A percentile compares a stretch with the other conserved stretches of the same genome.
These are phyloP conservation scores for human (Homo sapiens) DNA, from an alignment of 2,113 vertebrate genomes.

Conservation along the genomic window GRCh38 chr4:46274501-46275000, in stretches of 20 bases:
- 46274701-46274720: not conserved
- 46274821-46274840: not conserved
- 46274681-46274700: not conserved
- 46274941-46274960: constrained; percentile 57
- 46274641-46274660: not conserved
- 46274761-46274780: not conserved
- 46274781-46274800: not conserved
- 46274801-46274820: not conserved
- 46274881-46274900: not conserved
- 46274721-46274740: constrained; percentile 5
- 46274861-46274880: not conserved
- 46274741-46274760: not conserved
- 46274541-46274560: not conserved
- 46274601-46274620: not conserved
- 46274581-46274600: not conserved
- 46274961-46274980: not conserved
- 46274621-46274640: not conserved
- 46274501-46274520: not conserved
- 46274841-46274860: not conserved
- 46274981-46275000: not conserved
- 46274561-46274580: not conserved
- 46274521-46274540: not conserved
- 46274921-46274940: constrained; percentile 74
- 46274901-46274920: constrained; percentile 47
- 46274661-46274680: not conserved